These are phyloP conservation scores for Xyrichtys novacula DNA, from an alignment of 2,797 vertebrate genomes.

Conservation along the genomic window DNA sequence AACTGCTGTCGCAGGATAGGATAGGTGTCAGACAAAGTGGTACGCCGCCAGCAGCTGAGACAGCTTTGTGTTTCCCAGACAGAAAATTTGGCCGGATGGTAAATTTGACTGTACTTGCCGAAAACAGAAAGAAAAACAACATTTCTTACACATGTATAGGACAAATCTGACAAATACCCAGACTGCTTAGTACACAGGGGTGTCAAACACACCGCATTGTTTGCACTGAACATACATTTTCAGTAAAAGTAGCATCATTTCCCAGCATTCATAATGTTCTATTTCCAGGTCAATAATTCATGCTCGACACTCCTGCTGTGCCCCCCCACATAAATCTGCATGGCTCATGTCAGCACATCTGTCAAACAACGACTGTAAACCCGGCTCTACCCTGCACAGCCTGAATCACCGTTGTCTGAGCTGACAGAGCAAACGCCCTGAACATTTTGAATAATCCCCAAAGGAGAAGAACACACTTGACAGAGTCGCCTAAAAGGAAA, in stretches of 20 bases:
- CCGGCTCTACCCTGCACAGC: constrained; percentile 14
- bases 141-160: no score
- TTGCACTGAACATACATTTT: constrained; percentile 11
- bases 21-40: no score
- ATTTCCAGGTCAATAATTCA: constrained; percentile 8
- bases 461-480: constrained; percentile 30
- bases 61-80: no score
- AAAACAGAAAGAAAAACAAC: no score
- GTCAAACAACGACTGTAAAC: constrained; percentile 27
- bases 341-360: constrained; percentile 32
- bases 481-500: constrained; percentile 4
- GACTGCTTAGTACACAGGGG: no score
- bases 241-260: not conserved
- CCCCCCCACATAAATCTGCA: constrained; percentile 20
- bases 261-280: constrained; percentile 1
- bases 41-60: no score
- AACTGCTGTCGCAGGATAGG: no score
- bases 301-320: not conserved
- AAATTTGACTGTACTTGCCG: no score
- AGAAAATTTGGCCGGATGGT: no score
- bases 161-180: no score
- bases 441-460: constrained; percentile 28
- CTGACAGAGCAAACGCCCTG: constrained; percentile 24
- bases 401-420: constrained; percentile 26
- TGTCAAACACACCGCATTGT: not conserved